phyloP scores from a whole-genome alignment of 1,140 invertebrate genomes.

The Ceratosolen solmsi region DNA sequence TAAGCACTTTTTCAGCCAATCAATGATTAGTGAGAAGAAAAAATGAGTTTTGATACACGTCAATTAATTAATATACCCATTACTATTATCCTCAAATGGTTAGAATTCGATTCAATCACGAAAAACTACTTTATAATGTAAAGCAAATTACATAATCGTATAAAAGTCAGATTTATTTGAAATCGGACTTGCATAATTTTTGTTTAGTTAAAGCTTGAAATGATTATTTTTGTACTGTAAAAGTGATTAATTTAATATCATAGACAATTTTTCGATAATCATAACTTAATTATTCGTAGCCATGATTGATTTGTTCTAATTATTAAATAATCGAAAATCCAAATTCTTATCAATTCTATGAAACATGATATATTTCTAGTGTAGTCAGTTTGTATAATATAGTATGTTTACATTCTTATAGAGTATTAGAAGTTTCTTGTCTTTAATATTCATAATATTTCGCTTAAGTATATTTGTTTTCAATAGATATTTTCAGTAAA shows the following conservation, averaged over 20 bases:
- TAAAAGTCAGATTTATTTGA: neutral
- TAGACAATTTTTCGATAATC: neutral
- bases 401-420: constrained; percentile 15
- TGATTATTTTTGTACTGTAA: neutral
- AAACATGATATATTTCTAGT: neutral
- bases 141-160: neutral
- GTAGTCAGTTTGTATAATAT: neutral
- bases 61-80: neutral
- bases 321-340: neutral
- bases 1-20: neutral
- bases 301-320: neutral
- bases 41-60: neutral
- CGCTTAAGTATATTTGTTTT: neutral
- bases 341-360: constrained; percentile 13
- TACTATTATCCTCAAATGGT: neutral
- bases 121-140: neutral
- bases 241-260: neutral
- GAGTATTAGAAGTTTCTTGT: neutral
- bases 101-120: neutral
- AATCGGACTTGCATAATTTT: neutral
- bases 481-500: neutral
- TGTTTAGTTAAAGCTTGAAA: neutral
- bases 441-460: neutral
- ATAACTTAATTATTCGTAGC: neutral
- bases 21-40: neutral